These are phyloP conservation scores for Cyclargus thomasi DNA, from an alignment of 1,140 invertebrate species.

Conservation along the genomic window DNA sequence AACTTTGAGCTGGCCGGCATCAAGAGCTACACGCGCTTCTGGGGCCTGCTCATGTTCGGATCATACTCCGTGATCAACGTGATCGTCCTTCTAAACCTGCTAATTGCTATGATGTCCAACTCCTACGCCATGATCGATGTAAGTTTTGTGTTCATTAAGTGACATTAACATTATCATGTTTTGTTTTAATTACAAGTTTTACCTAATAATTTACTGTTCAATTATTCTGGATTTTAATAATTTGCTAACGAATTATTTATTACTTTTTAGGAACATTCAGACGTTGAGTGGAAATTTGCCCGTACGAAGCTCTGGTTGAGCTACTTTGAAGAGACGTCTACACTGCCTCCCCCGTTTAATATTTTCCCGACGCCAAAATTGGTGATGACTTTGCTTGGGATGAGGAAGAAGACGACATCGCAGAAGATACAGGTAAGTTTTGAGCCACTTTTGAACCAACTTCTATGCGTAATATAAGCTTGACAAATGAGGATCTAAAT, in stretches of 20 bases:
- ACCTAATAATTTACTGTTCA: too few relatives aligned
- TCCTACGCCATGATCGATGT: constrained; percentile 93
- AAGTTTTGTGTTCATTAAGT: constrained; percentile 46
- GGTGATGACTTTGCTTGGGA: constrained; percentile 78
- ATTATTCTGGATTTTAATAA: too few relatives aligned
- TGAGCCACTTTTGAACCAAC: too few relatives aligned
- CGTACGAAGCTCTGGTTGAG: constrained; percentile 92
- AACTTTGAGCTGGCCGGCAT: constrained; percentile 90
- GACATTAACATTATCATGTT: too few relatives aligned
- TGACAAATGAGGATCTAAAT: background rate
- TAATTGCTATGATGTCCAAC: constrained; percentile 98
- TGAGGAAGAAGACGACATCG: constrained; percentile 81
- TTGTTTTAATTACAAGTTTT: too few relatives aligned
- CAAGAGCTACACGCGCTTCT: constrained; percentile 90
- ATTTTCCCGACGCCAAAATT: constrained; percentile 86
- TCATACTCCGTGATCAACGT: constrained; percentile 94
- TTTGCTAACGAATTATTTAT: too few relatives aligned
- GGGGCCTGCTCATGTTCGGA: constrained; percentile 91
- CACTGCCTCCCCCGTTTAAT: constrained; percentile 91
- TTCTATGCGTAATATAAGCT: too few relatives aligned
- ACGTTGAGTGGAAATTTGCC: constrained; percentile 95
- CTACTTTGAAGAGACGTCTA: constrained; percentile 90
- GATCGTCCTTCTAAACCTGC: constrained; percentile 93
- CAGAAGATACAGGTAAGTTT: constrained; percentile 75
- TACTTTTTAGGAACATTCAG: constrained; percentile 83